phyloP scores from a whole-genome alignment of 1,140 invertebrate genomes.

The Epicauta chinensis region DNA sequence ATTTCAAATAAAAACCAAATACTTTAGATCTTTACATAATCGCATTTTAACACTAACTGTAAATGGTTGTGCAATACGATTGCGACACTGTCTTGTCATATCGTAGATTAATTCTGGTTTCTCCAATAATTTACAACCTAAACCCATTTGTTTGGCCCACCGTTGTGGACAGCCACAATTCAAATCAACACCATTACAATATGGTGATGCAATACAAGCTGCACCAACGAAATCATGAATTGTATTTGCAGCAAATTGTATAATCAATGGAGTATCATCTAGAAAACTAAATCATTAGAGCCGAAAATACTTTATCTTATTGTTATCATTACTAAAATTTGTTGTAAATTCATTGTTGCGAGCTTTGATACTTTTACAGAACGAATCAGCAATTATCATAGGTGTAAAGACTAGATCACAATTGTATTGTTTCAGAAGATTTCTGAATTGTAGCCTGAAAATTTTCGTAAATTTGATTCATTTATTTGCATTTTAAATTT shows the following conservation, averaged over 20 bases:
- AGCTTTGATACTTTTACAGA: constrained; percentile 81
- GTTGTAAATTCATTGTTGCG: constrained; percentile 85
- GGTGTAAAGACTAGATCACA: constrained; percentile 91
- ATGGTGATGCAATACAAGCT: constrained; percentile 76
- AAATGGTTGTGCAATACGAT: constrained; percentile 66
- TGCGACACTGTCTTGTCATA: constrained; percentile 69
- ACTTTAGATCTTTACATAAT: constrained; percentile 54
- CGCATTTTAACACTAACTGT: constrained; percentile 91
- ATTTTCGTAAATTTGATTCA: constrained; percentile 9
- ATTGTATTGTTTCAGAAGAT: constrained; percentile 73
- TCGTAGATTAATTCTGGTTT: constrained; percentile 80
- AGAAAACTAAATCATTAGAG: constrained; percentile 21
- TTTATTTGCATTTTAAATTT: constrained; percentile 2
- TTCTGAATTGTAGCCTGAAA: constrained; percentile 73
- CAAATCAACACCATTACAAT: constrained; percentile 86
- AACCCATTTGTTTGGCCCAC: constrained; percentile 89
- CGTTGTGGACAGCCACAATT: constrained; percentile 97
- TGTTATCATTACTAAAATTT: constrained; percentile 47
- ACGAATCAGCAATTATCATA: constrained; percentile 94
- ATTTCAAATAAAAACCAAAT: no score
- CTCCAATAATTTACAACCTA: constrained; percentile 77
- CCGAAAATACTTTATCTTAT: constrained; percentile 1
- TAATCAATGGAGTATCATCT: constrained; percentile 78
- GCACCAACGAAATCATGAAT: constrained; percentile 77
- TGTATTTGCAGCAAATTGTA: constrained; percentile 91